Evolutionary conservation across 1,140 invertebrate species (phyloP).

Genomic region (Drosophila lowei): DNA sequence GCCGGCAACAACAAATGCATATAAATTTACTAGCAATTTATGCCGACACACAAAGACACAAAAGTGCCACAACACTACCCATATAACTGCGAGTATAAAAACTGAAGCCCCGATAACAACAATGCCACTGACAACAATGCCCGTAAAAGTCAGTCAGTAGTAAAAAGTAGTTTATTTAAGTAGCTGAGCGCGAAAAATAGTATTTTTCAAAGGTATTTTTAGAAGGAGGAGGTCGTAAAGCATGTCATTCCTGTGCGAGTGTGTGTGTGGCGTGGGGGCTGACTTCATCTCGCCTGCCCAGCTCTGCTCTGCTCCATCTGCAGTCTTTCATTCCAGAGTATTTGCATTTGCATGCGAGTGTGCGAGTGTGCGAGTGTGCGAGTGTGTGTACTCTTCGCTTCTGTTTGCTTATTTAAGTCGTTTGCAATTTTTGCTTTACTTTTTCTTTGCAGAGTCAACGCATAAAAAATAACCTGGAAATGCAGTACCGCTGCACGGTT

Average conservation of each 20-base stretch:
- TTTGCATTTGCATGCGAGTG: conserved; percentile 28
- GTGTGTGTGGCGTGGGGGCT: too few species aligned
- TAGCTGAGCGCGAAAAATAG: conserved; percentile 60
- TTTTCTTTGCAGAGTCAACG: conserved; percentile 59
- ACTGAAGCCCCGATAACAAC: conserved; percentile 15
- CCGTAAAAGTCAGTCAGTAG: conserved; percentile 41
- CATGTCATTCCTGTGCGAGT: conserved; percentile 11
- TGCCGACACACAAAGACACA: conserved; percentile 60
- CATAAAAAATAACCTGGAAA: conserved; percentile 74
- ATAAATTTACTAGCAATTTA: conserved; percentile 48
- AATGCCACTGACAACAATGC: conserved; percentile 30
- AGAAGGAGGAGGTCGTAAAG: conserved; percentile 45
- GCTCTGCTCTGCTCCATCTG: conserved; percentile 6
- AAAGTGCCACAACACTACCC: conserved; percentile 6
- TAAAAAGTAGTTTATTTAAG: conserved; percentile 79
- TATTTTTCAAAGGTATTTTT: conserved; percentile 38
- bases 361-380: conserved; percentile 13
- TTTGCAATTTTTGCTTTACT: conserved; percentile 71
- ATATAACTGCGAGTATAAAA: conserved; percentile 1
- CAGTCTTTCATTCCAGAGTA: conserved; percentile 12
- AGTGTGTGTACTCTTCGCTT: conserved; percentile 34
- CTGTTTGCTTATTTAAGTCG: conserved; percentile 78
- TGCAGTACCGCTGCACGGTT: conserved; percentile 30
- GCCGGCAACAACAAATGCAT: conserved; percentile 12
- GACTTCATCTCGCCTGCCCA: conserved; percentile 12